Base-by-base conservation (phyloP, 2,113 vertebrate species). In the Dicerorhinus sumatrensis region DNA sequence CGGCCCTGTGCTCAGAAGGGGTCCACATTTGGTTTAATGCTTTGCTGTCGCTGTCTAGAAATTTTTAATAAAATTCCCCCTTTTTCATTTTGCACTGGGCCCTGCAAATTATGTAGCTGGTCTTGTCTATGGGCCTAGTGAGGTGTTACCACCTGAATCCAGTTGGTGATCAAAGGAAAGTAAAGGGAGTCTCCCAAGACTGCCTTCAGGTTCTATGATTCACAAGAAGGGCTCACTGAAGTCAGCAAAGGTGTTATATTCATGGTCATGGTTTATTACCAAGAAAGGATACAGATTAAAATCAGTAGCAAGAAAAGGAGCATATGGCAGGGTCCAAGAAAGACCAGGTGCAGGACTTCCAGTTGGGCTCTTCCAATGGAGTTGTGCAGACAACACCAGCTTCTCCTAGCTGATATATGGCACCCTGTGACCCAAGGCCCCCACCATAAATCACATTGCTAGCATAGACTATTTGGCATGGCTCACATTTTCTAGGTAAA, bases 351-450 rank as follows among this genome's bases (percentile, higher is more conserved):
- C 58, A 6, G 33, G 16, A 17, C 46, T 39, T 18, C 58, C 18
- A 17, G 5, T 14, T 56, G 27, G 0, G 1, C 6, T 31, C 3
- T 65, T n/a, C 58, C 27, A 25, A 8, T 2, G 9, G 14, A 25
- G 29, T 13, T 0, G 0, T 54, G 36, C 23, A 73, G 42, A 62
- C 23, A 2, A 39, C 7, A 29, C 23, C 39, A 62, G 36, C 67
- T 73, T 48, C 23, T 60, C 31, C 54, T 65, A 60, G n/a, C 29
- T 20, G 77, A 60, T 18, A 58, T 7, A 82, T 1, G 18, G 80
- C 36, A 31, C 29, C 56, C 14, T 2, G 18, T 75, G 69, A 76
- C 69, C 27, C 17, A 5, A 42, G 62, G 25, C n/a, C 56, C 42
- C 70, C 58, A 54, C 20, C 8, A 8, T 63, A 75, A 63, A 27